These are phyloP conservation scores for Apostichopus parvimensis DNA, from an alignment of 35 echinoderm and acorn worm genomes.

Conservation along the genomic window DNA sequence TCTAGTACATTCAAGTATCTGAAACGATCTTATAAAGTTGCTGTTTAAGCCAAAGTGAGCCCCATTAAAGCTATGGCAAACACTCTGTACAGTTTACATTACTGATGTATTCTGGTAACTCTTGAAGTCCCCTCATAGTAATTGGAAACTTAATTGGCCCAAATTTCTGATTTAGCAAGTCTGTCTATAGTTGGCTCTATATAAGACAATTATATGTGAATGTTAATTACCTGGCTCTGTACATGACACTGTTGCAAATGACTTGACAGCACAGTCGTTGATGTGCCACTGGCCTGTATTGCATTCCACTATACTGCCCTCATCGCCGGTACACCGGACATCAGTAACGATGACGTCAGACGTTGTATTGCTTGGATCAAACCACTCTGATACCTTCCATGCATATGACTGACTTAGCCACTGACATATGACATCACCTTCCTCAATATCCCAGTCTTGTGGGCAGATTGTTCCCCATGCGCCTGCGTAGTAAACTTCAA, in stretches of 20 bases:
- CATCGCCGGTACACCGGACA: background rate
- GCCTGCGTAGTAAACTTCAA: slow-evolving; percentile 22
- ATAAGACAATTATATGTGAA: background rate
- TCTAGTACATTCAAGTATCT: background rate
- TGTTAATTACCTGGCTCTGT: background rate
- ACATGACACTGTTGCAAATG: background rate
- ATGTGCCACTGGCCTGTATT: background rate
- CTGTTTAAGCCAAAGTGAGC: background rate
- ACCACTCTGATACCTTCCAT: background rate
- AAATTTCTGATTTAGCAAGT: background rate
- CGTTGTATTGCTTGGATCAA: background rate
- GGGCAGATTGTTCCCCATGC: slow-evolving; percentile 19
- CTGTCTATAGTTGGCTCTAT: background rate
- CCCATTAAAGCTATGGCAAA: background rate
- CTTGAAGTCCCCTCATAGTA: too few species aligned
- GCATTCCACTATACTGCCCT: background rate
- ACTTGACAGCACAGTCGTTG: background rate
- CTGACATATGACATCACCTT: slow-evolving; percentile 13
- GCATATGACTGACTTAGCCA: background rate
- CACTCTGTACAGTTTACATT: background rate
- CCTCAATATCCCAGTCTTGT: background rate
- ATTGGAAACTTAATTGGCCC: too few species aligned
- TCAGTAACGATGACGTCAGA: slow-evolving; percentile 5
- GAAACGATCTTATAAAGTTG: background rate
- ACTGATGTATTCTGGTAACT: too few species aligned